Base-by-base conservation (phyloP, 2,113 vertebrate genomes). In the Atherinomorus stipes region DNA sequence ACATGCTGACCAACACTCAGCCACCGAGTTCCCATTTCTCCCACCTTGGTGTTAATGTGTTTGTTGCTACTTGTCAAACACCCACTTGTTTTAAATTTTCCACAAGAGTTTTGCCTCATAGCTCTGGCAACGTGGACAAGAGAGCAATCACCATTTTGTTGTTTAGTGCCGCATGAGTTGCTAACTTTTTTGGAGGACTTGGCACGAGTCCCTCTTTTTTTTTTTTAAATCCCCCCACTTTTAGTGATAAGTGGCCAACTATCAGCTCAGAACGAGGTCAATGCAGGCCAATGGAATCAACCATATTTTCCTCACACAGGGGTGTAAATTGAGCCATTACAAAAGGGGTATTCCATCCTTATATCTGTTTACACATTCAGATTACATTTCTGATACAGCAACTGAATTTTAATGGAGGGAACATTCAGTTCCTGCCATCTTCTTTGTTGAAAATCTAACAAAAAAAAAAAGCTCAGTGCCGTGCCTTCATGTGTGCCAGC, bases 71-170 rank as follows among this genome's bases (percentile, higher is more conserved):
- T 93, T 82, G 89, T 92, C 86, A 83, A 91, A 90, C 88, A 90
- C 85, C 90, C 91, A 92, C 91, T 92, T 89, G 78, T 92, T 92
- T 91, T 89, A 74, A 89, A 86, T 90, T 80, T 86, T 84, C 82
- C 79, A 85, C 64, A 66, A 91, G 91, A 84, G 84, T 82, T 72
- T 91, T 86, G 84, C 86, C 81, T 85, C 69, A 21, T 61, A 11
- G 47, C 76, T 47, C 59, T 72, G 37, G 80, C 78, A 84, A 67
- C 73, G 80, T 37, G 76, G 71, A 80, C 84, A 37, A 78, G 85
- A 90, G 85, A 84, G 86, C 90, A 90, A 80, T 89, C 85, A 88
- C 72, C 90, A 78, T 89, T 90, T 77, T 90, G 81, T 76, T 87
- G 78, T 90, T 86, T 80, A 78, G 82, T 85, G 85, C 73, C 56